A percentile compares a stretch with the other conserved stretches of the same genome.
These are phyloP conservation scores for Ramphastos sulfuratus DNA, from an alignment of 2,113 vertebrate species.

Conservation along the genomic window DNA sequence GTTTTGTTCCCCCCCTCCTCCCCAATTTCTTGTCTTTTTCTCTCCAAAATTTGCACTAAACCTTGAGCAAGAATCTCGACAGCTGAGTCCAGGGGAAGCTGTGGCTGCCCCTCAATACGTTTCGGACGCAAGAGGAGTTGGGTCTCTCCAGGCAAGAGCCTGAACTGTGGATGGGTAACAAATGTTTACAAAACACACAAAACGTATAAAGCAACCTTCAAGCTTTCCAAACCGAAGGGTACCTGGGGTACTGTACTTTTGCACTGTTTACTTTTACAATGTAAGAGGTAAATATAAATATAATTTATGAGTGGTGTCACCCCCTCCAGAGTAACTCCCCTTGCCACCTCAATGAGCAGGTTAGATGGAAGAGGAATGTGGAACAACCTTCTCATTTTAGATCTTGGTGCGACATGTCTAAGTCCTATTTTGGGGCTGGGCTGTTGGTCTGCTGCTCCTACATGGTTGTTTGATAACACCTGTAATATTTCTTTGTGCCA, in stretches of 20 bases:
- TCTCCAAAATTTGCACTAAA: conserved; percentile 89
- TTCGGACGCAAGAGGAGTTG: conserved; percentile 33
- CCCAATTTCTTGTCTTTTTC: conserved; percentile 36
- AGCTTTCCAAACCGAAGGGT: conserved; percentile 50
- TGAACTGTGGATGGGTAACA: conserved; percentile 68
- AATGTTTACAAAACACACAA: conserved; percentile 80
- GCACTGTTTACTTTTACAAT: conserved; percentile 76
- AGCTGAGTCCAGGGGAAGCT: not conserved
- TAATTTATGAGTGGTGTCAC: conserved; percentile 70
- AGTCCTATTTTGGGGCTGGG: conserved; percentile 66
- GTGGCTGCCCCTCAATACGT: conserved; percentile 13
- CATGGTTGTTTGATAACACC: conserved; percentile 71
- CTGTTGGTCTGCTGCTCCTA: conserved; percentile 44
- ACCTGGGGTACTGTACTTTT: conserved; percentile 70
- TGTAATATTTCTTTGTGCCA: conserved; percentile 77
- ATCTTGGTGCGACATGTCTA: conserved; percentile 62
- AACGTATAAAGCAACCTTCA: conserved; percentile 65
- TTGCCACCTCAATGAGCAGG: conserved; percentile 46
- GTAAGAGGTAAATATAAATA: conserved; percentile 69
- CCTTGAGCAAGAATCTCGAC: conserved; percentile 62
- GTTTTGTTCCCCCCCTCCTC: not conserved
- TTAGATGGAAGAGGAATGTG: conserved; percentile 72
- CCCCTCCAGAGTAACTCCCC: conserved; percentile 23
- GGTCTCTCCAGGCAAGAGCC: conserved; percentile 58
- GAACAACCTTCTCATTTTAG: conserved; percentile 48